A percentile compares a stretch with the other conserved stretches of the same genome.
phyloP scores from a whole-genome alignment of 1,140 invertebrate species.

The Euglossa dilemma region DNA sequence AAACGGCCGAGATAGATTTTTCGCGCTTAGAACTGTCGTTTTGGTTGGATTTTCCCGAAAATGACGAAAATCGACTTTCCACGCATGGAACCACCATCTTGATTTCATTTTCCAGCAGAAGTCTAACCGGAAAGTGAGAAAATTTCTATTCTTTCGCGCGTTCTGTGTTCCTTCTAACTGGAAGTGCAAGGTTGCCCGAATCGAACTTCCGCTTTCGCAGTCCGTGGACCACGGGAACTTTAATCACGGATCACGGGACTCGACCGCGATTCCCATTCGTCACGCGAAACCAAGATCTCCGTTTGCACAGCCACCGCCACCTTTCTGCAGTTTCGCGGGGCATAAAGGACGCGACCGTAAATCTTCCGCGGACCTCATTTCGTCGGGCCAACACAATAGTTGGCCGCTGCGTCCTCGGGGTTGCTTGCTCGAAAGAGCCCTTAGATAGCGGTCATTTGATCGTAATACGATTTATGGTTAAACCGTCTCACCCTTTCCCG shows the following conservation, averaged over 20 bases:
- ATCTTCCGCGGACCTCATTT: slow-evolving; percentile 72
- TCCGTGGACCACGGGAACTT: slow-evolving; percentile 37
- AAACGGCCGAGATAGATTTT: too few relatives aligned
- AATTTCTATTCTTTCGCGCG: too few relatives aligned
- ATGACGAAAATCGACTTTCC: too few relatives aligned
- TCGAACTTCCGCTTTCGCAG: neutral
- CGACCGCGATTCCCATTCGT: slow-evolving; percentile 59
- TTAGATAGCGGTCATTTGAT: slow-evolving; percentile 67
- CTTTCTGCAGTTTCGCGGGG: slow-evolving; percentile 52
- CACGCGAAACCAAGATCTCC: slow-evolving; percentile 43
- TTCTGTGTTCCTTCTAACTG: too few relatives aligned
- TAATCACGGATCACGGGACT: slow-evolving; percentile 62
- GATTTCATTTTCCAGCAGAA: too few relatives aligned
- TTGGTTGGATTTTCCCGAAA: too few relatives aligned
- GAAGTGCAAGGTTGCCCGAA: neutral
- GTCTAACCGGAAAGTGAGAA: too few relatives aligned
- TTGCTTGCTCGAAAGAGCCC: slow-evolving; percentile 57
- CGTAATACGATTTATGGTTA: slow-evolving; percentile 73
- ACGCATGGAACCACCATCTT: too few relatives aligned
- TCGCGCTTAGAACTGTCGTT: too few relatives aligned
- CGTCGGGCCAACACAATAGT: slow-evolving; percentile 72
- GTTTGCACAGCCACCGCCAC: neutral
- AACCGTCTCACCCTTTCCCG: slow-evolving; percentile 30
- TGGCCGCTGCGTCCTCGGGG: slow-evolving; percentile 53
- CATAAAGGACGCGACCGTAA: slow-evolving; percentile 70